Base-by-base conservation (phyloP, 2,113 vertebrate species). In the Gasterosteus aculeatus region DNA sequence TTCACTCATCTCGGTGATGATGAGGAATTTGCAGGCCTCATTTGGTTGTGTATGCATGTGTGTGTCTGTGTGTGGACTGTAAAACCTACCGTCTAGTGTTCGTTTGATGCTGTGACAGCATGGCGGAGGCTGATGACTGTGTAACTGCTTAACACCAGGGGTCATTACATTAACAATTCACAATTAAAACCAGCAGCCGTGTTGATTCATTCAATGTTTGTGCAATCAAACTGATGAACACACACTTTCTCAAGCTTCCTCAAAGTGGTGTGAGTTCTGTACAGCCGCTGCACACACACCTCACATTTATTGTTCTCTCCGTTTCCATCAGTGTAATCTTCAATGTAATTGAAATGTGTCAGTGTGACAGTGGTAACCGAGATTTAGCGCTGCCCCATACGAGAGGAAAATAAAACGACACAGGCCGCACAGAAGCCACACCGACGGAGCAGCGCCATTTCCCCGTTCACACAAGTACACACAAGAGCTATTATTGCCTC, bases 71-170 rank as follows among this genome's bases (percentile, higher is more conserved):
- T 68, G n/a, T 19, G 69, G 81, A 90, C 78, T 89, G 82, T 82
- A 79, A 87, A 89, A 77, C 0, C 61, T 26, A 85, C 65, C 69
- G 65, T 84, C 69, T 60, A 46, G 49, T 85, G 74, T 75, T 78
- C 85, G 85, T 86, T 82, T 65, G 75, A 84, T 83, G 82, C 87
- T 82, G 83, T 87, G 83, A 58, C 78, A 68, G 84, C 84, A 75
- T 88, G 66, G 78, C 83, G 69, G 77, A 84, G 72, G 66, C 61
- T 67, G 64, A 56, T 69, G 75, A 72, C 57, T 29, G 49, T 61
- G 65, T 83, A 78, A 88, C 88, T 82, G 82, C 84, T 71, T 72
- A n/a, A 42, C 56, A 77, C 73, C 65, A 67, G 22, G 42, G 63
- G 41, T 64, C 68, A 82, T 85, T 71, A 58, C 71, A 73, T 75